phyloP scores from a whole-genome alignment of 2,113 vertebrate genomes.

The Campylomormyrus numenius region DNA sequence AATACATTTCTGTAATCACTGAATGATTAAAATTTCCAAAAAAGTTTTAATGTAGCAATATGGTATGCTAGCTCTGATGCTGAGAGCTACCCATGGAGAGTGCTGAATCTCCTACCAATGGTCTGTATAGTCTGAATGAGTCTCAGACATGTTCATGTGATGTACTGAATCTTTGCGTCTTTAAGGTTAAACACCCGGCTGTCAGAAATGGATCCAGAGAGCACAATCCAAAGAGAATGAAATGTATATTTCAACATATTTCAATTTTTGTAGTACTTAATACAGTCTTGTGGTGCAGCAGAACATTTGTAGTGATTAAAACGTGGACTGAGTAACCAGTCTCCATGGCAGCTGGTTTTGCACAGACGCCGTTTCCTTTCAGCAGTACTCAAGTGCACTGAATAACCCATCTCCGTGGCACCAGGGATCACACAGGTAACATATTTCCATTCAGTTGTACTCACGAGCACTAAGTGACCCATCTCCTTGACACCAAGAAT shows the following conservation, averaged over 20 bases:
- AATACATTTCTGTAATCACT: not conserved
- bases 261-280: constrained; percentile 29
- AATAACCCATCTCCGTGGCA: constrained; percentile 37
- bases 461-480: not conserved
- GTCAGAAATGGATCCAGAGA: constrained; percentile 17
- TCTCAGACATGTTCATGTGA: constrained; percentile 14
- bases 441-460: constrained; percentile 48
- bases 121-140: constrained; percentile 13
- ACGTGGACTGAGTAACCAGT: constrained; percentile 31
- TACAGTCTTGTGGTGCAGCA: constrained; percentile 49
- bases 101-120: constrained; percentile 25
- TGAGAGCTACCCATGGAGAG: constrained; percentile 18
- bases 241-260: not conserved
- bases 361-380: constrained; percentile 47
- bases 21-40: not conserved
- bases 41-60: not conserved
- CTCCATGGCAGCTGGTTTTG: not conserved
- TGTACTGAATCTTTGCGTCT: not conserved
- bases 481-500: not conserved
- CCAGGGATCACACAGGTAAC: constrained; percentile 32
- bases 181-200: not conserved
- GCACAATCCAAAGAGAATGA: constrained; percentile 18
- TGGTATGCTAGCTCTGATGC: constrained; percentile 16
- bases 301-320: constrained; percentile 51
- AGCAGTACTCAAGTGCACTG: constrained; percentile 7